phyloP scores from a whole-genome alignment of 2,888 invertebrate species.

The Clitarchus hookeri region DNA sequence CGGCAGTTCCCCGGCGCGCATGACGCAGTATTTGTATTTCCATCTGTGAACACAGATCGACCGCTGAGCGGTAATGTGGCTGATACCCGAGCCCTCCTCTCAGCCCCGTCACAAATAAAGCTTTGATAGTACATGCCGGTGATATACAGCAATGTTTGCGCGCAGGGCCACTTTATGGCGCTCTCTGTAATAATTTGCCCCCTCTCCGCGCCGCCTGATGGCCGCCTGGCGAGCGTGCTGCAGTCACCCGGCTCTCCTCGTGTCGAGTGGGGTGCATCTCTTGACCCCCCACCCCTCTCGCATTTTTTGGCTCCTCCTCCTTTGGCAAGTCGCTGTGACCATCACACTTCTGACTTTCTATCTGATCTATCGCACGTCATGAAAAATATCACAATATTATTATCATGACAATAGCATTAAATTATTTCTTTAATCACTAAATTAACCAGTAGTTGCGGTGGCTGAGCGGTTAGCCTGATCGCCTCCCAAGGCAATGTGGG shows the following conservation, averaged over 20 bases:
- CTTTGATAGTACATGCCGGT: slow-evolving; percentile 11
- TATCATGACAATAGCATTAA: too few relatives aligned
- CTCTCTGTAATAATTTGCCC: slow-evolving; percentile 15
- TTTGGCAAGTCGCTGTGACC: not conserved
- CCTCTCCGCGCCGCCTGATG: not conserved
- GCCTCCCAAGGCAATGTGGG: too few relatives aligned
- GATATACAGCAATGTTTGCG: slow-evolving; percentile 22
- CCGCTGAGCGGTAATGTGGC: slow-evolving; percentile 5
- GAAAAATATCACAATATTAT: too few relatives aligned
- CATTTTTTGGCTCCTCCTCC: not conserved
- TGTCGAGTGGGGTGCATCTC: not conserved
- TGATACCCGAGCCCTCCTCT: slow-evolving; percentile 14
- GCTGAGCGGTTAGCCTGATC: too few relatives aligned
- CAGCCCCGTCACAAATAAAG: not conserved
- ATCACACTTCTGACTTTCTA: too few relatives aligned
- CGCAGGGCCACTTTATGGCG: not conserved
- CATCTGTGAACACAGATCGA: slow-evolving; percentile 14
- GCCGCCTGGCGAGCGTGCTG: not conserved
- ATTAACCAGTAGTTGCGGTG: too few relatives aligned
- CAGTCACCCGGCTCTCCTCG: not conserved
- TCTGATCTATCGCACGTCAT: too few relatives aligned
- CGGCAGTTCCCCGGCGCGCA: not conserved
- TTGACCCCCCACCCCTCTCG: not conserved
- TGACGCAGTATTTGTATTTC: slow-evolving; percentile 14
- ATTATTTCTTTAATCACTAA: too few relatives aligned